A percentile compares a stretch with the other conserved stretches of the same genome.
Evolutionary conservation across 2,888 invertebrate genomes (phyloP).

Genomic region (Dicroscelio sp.): DNA sequence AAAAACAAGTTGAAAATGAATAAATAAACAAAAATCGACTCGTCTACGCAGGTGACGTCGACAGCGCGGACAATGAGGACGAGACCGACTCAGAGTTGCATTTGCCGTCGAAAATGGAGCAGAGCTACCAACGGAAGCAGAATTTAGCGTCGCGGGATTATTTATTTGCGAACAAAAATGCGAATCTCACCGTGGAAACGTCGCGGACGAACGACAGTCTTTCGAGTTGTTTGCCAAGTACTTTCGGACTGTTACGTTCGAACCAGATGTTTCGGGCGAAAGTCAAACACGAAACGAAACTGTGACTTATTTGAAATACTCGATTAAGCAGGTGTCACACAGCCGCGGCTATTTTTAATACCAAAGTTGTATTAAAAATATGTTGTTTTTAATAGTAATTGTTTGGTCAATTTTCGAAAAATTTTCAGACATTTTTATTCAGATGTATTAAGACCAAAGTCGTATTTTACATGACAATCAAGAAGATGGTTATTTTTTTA

Average conservation of each 20-base stretch:
- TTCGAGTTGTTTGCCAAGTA: conserved; percentile 87
- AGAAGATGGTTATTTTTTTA: too few species aligned
- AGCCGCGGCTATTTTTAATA: too few species aligned
- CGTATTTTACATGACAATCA: too few species aligned
- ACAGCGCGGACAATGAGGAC: conserved; percentile 95
- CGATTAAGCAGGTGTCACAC: too few species aligned
- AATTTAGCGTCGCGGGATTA: conserved; percentile 81
- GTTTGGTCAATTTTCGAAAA: too few species aligned
- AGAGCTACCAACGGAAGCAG: conserved; percentile 79
- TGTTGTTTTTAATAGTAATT: too few species aligned
- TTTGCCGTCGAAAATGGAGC: conserved; percentile 84
- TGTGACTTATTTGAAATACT: conserved; percentile 82
- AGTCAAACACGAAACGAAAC: conserved; percentile 91
- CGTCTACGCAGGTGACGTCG: conserved; percentile 94
- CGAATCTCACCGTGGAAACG: conserved; percentile 83
- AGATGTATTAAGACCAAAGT: too few species aligned
- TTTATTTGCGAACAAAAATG: conserved; percentile 85
- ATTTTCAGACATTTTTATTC: too few species aligned
- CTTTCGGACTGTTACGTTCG: conserved; percentile 88
- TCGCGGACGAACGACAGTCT: conserved; percentile 81
- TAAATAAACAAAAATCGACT: background rate
- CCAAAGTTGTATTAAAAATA: too few species aligned
- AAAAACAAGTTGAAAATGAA: background rate
- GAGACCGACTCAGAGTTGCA: conserved; percentile 90
- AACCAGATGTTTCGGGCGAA: conserved; percentile 90